Conservation (phyloP, 2,888 invertebrate genomes). For the Linyphia triangularis region DNA sequence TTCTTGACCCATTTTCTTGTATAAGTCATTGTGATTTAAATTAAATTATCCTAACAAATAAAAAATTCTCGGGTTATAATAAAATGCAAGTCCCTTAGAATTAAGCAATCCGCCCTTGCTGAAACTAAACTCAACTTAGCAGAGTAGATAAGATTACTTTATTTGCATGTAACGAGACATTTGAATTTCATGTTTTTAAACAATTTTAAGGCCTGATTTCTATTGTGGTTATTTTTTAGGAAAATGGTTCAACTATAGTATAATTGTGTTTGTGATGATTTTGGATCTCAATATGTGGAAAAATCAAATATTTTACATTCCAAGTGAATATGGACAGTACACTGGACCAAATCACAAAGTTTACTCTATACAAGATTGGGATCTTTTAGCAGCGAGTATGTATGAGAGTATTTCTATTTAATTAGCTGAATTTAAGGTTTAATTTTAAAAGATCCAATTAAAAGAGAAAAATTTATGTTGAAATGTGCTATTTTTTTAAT, state of each 20-base stretch:
- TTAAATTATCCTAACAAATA: not conserved
- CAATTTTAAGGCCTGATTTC: too few species aligned
- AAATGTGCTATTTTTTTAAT: too few species aligned
- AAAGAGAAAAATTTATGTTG: too few species aligned
- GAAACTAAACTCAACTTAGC: too few species aligned
- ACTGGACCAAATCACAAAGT: conserved; percentile 80
- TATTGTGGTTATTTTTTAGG: conserved; percentile 80
- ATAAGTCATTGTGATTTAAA: not conserved
- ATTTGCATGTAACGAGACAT: too few species aligned
- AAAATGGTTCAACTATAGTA: conserved; percentile 83
- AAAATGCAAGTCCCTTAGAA: too few species aligned
- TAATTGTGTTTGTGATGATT: conserved; percentile 82
- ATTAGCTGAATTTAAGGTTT: too few species aligned
- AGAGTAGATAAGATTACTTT: too few species aligned
- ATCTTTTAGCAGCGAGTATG: conserved; percentile 77
- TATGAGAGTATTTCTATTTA: not conserved
- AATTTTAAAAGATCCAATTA: too few species aligned
- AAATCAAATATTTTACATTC: conserved; percentile 82
- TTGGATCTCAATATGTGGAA: conserved; percentile 83
- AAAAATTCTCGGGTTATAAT: too few species aligned
- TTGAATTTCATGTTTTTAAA: too few species aligned
- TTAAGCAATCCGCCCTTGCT: too few species aligned
- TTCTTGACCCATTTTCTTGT: not conserved
- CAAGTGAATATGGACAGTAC: conserved; percentile 82
- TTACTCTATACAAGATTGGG: conserved; percentile 79